Conservation (phyloP, 1,140 invertebrate species). For the Heliconius hewitsoni region DNA sequence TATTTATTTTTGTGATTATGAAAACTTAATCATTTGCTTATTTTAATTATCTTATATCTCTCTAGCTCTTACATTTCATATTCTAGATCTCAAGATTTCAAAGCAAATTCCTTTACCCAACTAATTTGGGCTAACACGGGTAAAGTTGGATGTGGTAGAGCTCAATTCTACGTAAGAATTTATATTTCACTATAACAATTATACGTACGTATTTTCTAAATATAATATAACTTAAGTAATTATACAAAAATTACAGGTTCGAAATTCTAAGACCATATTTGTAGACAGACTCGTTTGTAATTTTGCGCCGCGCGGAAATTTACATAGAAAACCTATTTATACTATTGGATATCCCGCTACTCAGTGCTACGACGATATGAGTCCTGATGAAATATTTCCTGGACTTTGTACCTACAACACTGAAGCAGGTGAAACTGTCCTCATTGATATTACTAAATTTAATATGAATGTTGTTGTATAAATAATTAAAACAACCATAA, state of each 20-base stretch:
- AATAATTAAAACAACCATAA: no score
- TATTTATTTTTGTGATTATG: not conserved
- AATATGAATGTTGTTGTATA: no score
- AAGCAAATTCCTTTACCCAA: conserved; percentile 80
- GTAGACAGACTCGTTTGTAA: conserved; percentile 66
- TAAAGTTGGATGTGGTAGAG: conserved; percentile 81
- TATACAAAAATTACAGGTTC: conserved; percentile 30
- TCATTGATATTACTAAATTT: no score
- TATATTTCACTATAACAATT: not conserved
- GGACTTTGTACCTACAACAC: conserved; percentile 48
- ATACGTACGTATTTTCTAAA: not conserved
- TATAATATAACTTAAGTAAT: not conserved
- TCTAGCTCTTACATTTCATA: not conserved
- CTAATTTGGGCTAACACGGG: conserved; percentile 82
- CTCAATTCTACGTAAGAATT: conserved; percentile 70
- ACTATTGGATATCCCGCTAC: conserved; percentile 60
- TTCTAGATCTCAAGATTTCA: conserved; percentile 17
- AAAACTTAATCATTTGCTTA: no score
- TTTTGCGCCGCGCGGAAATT: conserved; percentile 63
- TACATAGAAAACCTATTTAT: conserved; percentile 60
- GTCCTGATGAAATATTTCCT: conserved; percentile 45
- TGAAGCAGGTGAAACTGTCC: not conserved
- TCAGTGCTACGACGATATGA: conserved; percentile 51
- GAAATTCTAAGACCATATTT: conserved; percentile 17
- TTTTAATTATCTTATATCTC: no score